Base-by-base conservation (phyloP, 2,797 vertebrate species). In the Decapterus maruadsi region DNA sequence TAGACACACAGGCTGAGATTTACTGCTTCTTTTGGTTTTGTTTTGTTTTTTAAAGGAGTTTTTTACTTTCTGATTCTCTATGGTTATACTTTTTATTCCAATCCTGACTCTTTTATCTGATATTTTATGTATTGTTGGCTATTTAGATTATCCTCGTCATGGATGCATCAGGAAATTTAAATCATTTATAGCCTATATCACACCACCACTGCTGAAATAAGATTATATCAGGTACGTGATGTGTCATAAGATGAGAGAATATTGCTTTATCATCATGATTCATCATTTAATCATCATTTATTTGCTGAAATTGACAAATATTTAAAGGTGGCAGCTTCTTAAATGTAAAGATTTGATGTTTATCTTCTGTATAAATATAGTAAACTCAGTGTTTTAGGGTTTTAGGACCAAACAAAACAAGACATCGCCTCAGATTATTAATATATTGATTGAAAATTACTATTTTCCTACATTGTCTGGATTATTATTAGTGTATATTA, bases 1-100 rank as follows among this genome's bases (percentile, higher is more conserved):
- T 31, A 56, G 45, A 57, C 56, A 48, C 51, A 22, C 26, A 62
- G 61, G 17, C 31, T 34, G 14, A 22, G 53, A 72, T 64, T n/a
- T 4, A 40, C 8, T 55, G 36, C 53, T 75, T 61, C 8, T 10
- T 56, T n/a, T 46, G 8, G 19, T 29, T 20, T 17, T 38, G 68
- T 34, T 48, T 36, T 0, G 2, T 50, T 74, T 31, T 31, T 54
- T 59, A 26, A 17, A 34, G 1, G 12, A n/a, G 29, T 31, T 26
- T 29, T 29, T 46, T n/a, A 34, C 14, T 1, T 43, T n/a, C 29
- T 16, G 4, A 61, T 31, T 51, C 20, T 51, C 42, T 51, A 4
- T 31, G 12, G 9, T 54, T 36, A 13, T 36, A 13, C 11, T 31
- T 51, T 51, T 50, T 26, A 26, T 26, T 26, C 26, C 26, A 22